Base-by-base conservation (phyloP, 2,113 vertebrate species). In the Cyprinodon variegatus region DNA sequence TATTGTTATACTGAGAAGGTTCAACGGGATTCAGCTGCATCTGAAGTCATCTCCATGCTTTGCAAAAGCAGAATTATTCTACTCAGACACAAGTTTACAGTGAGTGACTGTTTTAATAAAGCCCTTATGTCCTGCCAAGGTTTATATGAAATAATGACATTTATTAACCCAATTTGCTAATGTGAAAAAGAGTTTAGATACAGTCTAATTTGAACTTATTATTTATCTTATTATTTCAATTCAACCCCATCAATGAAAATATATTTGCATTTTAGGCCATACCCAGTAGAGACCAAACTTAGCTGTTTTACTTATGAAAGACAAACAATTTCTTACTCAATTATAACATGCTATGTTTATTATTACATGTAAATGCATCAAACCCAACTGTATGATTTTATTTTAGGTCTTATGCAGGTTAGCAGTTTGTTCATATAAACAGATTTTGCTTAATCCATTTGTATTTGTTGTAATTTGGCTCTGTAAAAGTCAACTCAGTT, bases 121-220 rank as follows among this genome's bases (percentile, higher is more conserved):
- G 48, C 4, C 7, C 65, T 76, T 67, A 40, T 12, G 63, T 68
- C 74, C 76, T 80, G 72, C 72, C 74, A 71, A 15, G 69, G 43
- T 79, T 12, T 53, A 62, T 12, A 60, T 70, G 41, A 59, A 75
- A 53, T 68, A 76, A 81, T 29, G 29, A 29, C 29, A 29, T 29
- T 29, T 29, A 29, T 77, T 4, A 79, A 40, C 59, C 69, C 60
- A 66, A 40, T 70, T 61, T 68, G 75, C 83, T 5, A 2, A 36
- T 62, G 43, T 46, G 41, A 62, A 15, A 36, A 13, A 70, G 41
- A 9, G 36, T 40, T 6, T 29, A 8, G 39, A 59, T 53, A 60
- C 45, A 65, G 46, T 6, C 13, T 64, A 0, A 22, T 14, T 65
- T 65, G 20, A 57, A 6, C 50, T 57, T 3, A 11, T 45, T 53